Percentiles rank a stretch among this genome's conserved stretches.
Evolutionary conservation across 2,888 invertebrate genomes (phyloP).

Genomic region (Corythucha ciliata): DNA sequence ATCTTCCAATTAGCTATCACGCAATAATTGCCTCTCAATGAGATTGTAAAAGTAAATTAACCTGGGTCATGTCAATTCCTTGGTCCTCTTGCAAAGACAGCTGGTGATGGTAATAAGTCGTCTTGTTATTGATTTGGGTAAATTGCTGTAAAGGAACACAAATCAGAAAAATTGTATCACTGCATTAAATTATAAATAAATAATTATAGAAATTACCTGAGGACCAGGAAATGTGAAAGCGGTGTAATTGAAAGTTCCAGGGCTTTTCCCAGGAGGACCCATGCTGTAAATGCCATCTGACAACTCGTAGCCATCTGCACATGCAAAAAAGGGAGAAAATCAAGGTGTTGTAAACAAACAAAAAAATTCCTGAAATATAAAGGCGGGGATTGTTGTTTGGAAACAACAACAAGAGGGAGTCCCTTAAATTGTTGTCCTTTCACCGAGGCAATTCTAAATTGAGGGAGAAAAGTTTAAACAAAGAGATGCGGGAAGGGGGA

Average conservation of each 20-base stretch:
- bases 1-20: not conserved
- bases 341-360: too few species aligned
- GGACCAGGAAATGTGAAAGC: slow-evolving; percentile 63
- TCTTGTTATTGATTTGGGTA: slow-evolving; percentile 43
- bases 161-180: not conserved
- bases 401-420: too few species aligned
- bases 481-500: too few species aligned
- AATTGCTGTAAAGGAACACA: slow-evolving; percentile 36
- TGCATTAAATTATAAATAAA: not conserved
- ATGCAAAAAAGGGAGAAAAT: too few species aligned
- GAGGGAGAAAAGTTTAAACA: too few species aligned
- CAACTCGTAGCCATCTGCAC: slow-evolving; percentile 48
- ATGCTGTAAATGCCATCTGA: slow-evolving; percentile 47
- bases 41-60: slow-evolving; percentile 39
- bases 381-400: too few species aligned
- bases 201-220: slow-evolving; percentile 39
- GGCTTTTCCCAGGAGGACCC: slow-evolving; percentile 51
- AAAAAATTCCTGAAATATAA: too few species aligned
- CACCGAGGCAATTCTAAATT: too few species aligned
- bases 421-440: too few species aligned
- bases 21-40: not conserved
- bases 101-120: slow-evolving; percentile 72
- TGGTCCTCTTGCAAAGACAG: slow-evolving; percentile 76
- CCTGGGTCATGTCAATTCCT: slow-evolving; percentile 80
- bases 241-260: slow-evolving; percentile 55